phyloP scores from a whole-genome alignment of 2,797 vertebrate species.

The Hoplostethus atlanticus region DNA sequence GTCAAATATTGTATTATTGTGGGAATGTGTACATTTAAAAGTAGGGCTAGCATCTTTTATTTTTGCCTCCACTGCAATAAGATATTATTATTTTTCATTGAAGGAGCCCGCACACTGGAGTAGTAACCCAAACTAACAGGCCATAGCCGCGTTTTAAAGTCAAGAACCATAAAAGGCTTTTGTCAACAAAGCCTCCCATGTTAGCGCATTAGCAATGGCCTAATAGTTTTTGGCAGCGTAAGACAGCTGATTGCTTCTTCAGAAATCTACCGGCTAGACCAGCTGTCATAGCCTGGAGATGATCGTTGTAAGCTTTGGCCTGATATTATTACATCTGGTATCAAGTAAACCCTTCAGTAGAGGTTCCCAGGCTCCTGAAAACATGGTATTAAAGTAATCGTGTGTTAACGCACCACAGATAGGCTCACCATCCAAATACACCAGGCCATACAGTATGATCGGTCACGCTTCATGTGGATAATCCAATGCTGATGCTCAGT shows the following conservation, averaged over 20 bases:
- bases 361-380: too few relatives aligned
- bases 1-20: too few relatives aligned
- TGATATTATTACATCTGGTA: constrained; percentile 9
- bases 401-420: too few relatives aligned
- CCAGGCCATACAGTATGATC: too few relatives aligned
- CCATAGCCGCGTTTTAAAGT: constrained; percentile 24
- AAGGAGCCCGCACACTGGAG: not conserved
- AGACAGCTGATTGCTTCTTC: constrained; percentile 25
- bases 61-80: not conserved
- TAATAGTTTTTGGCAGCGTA: constrained; percentile 39
- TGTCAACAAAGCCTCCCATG: constrained; percentile 55
- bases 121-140: constrained; percentile 19
- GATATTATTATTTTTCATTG: constrained; percentile 3
- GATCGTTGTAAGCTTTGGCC: constrained; percentile 1
- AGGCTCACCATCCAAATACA: too few relatives aligned
- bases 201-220: constrained; percentile 61
- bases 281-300: constrained; percentile 43
- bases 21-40: too few relatives aligned
- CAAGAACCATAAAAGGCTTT: constrained; percentile 41
- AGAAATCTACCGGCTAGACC: constrained; percentile 30
- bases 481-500: too few relatives aligned
- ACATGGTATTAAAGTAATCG: too few relatives aligned
- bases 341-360: not conserved
- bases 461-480: too few relatives aligned
- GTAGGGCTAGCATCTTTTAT: too few relatives aligned